phyloP scores from a whole-genome alignment of 2,113 vertebrate genomes.

The Ciconia stormi region DNA sequence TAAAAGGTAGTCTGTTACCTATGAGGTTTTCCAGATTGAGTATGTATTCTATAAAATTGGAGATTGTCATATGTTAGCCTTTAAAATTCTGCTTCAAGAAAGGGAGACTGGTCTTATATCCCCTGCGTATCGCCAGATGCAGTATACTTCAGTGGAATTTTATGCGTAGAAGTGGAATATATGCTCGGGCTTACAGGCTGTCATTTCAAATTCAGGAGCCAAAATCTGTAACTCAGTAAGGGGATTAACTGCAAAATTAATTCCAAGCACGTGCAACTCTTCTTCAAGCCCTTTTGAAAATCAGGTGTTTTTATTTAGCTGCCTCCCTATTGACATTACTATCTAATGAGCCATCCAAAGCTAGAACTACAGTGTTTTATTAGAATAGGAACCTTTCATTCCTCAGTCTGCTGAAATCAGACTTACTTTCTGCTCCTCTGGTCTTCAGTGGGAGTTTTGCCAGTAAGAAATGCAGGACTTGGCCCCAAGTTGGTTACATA shows the following conservation, averaged over 20 bases:
- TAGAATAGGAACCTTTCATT: neutral
- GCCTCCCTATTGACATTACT: neutral
- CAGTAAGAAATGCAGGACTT: constrained; percentile 44
- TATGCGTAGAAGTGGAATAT: neutral
- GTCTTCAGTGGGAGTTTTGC: constrained; percentile 23
- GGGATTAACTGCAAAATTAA: neutral
- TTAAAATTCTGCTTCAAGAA: neutral
- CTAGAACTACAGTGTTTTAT: neutral
- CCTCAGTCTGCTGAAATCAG: neutral
- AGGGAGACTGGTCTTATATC: neutral
- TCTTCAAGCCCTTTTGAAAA: neutral
- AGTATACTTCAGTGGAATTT: neutral
- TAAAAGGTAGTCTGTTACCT: neutral
- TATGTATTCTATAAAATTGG: neutral
- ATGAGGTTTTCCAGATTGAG: neutral
- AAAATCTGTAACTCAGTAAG: neutral
- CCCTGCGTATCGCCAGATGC: neutral
- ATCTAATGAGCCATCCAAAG: neutral
- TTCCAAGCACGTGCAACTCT: neutral
- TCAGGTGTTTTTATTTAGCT: constrained; percentile 30
- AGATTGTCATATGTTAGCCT: neutral
- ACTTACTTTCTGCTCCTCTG: neutral
- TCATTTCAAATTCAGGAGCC: neutral
- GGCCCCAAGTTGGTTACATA: constrained; percentile 66
- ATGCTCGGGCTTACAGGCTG: neutral